Evolutionary conservation across 2,888 invertebrate species (phyloP).

Genomic region (Octonoba sinensis): DNA sequence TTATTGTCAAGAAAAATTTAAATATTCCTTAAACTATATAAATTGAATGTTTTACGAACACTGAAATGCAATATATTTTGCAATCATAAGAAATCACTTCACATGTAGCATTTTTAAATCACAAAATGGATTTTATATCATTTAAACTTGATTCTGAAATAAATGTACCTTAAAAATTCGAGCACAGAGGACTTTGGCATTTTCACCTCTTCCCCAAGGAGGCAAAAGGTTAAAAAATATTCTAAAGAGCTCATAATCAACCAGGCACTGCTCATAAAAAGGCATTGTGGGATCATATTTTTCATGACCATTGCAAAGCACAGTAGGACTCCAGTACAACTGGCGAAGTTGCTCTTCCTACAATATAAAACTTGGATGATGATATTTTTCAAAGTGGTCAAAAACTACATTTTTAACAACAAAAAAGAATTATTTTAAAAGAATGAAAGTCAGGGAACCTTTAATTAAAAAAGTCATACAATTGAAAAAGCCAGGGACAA

Average conservation of each 20-base stretch:
- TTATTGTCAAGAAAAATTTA: too few species aligned
- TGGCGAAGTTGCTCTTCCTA: slow-evolving; percentile 67
- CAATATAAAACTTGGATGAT: slow-evolving; percentile 3
- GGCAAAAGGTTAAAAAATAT: slow-evolving; percentile 87
- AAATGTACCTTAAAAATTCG: slow-evolving; percentile 86
- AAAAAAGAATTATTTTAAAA: too few species aligned
- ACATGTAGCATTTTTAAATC: too few species aligned
- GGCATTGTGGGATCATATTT: slow-evolving; percentile 80
- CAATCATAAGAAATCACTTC: too few species aligned
- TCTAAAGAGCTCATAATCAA: slow-evolving; percentile 92
- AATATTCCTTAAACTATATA: too few species aligned
- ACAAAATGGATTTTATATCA: too few species aligned
- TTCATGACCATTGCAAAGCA: slow-evolving; percentile 68
- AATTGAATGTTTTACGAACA: too few species aligned
- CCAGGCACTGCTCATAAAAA: slow-evolving; percentile 85
- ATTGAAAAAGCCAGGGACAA: too few species aligned
- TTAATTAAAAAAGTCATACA: too few species aligned
- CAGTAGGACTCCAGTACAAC: slow-evolving; percentile 63
- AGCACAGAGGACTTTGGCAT: slow-evolving; percentile 84
- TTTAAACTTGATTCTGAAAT: not conserved
- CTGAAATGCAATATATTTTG: too few species aligned
- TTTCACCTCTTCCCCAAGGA: slow-evolving; percentile 90
- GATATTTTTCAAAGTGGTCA: not conserved
- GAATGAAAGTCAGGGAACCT: too few species aligned
- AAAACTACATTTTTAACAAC: not conserved